These are phyloP conservation scores for Pygmarrhopalites habei DNA, from an alignment of 1,140 invertebrate genomes.

Conservation along the genomic window DNA sequence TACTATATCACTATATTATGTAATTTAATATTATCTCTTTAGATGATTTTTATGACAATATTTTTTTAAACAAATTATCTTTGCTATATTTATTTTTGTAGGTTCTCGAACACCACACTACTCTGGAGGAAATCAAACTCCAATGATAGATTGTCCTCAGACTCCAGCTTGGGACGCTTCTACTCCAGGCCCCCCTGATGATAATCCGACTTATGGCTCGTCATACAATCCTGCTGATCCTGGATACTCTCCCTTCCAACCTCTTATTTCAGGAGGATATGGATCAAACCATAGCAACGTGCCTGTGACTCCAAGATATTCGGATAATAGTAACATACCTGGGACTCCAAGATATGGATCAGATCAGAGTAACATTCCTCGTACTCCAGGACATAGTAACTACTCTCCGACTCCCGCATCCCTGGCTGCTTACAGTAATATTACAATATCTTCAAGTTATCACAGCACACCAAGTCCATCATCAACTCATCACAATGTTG, in stretches of 20 bases:
- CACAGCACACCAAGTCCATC: constrained; percentile 57
- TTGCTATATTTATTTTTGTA: constrained; percentile 42
- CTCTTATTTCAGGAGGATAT: constrained; percentile 87
- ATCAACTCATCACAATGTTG: constrained; percentile 69
- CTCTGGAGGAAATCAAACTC: constrained; percentile 69
- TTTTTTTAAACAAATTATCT: too few species aligned
- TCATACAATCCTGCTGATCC: constrained; percentile 63
- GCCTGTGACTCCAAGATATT: too few species aligned
- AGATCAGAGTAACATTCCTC: too few species aligned
- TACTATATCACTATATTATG: too few species aligned
- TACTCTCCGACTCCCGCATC: constrained; percentile 70
- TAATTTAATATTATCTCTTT: too few species aligned
- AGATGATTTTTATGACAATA: too few species aligned
- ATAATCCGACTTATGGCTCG: constrained; percentile 63
- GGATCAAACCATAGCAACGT: too few species aligned
- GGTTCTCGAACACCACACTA: constrained; percentile 87
- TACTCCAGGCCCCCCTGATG: constrained; percentile 71
- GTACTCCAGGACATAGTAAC: too few species aligned
- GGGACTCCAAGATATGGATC: too few species aligned
- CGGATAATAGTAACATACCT: too few species aligned
- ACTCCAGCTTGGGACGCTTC: constrained; percentile 68
- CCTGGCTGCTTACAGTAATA: background rate
- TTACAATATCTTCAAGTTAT: constrained; percentile 51
- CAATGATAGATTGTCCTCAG: constrained; percentile 79
- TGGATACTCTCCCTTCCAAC: constrained; percentile 68